Evolutionary conservation across 2,797 vertebrate genomes (phyloP), one percentile per base, ranked within the genome.

Genomic region (Amphiprion clarkii): DNA sequence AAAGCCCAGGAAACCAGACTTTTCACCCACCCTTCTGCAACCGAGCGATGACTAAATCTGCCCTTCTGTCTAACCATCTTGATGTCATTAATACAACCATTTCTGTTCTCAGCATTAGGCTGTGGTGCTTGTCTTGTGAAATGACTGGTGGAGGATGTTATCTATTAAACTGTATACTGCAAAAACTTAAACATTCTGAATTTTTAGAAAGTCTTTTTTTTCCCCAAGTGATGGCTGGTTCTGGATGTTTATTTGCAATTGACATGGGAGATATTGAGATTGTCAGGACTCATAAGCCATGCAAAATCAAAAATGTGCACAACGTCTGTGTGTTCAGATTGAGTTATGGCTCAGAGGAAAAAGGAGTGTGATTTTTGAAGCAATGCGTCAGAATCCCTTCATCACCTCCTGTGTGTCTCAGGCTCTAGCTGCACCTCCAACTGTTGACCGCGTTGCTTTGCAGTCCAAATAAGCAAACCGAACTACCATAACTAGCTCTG

Each of bases 41-140:
- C 53, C 67, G 71, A 63, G 40, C 60, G 33, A 40, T 36, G 52
- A 68, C 55, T 25, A 75, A 76, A 33, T 79, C n/a, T 75, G 25
- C 27, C 62, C 36, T 56, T 61, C 39, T 71, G 57, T 77, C 58
- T 33, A 52, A 53, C 52, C 57, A 65, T 51, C 39, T 79, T 81
- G 69, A 66, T 25, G 62, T 44, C 27, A 74, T 75, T 83, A 70
- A 72, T 68, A 55, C 23, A 82, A 70, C 27, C 14, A 52, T 76
- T 76, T 74, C 16, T 75, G 51, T 64, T 74, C 62, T 66, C 58
- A 79, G 60, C 33, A 70, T 74, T 49, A 48, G 40, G 46, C 21
- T 62, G 7, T 19, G 25, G 17, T 44, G 56, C 19, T 51, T 25
- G 36, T 1, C 59, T 55, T 44, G 40, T 63, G 51, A 58, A 62